A percentile compares a stretch with the other conserved stretches of the same genome.
Evolutionary conservation across 1,140 invertebrate genomes (phyloP).

Genomic region (Bombus consobrinus): DNA sequence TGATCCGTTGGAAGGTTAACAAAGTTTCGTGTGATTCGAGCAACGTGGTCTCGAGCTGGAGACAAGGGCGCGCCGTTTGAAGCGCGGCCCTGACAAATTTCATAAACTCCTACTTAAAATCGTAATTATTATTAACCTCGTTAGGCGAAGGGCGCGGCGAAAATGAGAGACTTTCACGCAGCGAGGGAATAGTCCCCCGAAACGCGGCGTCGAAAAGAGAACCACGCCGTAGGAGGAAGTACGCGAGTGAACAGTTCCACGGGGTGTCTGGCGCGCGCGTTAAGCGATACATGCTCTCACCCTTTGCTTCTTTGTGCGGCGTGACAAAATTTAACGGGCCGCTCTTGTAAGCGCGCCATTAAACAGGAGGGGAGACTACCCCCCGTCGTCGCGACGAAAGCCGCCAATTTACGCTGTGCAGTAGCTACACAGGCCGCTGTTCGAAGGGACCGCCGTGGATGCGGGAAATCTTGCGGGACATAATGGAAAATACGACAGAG

Average conservation of each 20-base stretch:
- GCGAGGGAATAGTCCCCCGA: background rate
- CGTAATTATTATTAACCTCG: conserved; percentile 63
- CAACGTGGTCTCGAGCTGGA: background rate
- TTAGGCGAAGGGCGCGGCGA: conserved; percentile 30
- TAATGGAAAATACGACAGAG: conserved; percentile 64
- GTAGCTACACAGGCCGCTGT: background rate
- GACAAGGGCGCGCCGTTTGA: background rate
- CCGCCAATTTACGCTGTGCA: conserved; percentile 61
- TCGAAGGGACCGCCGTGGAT: conserved; percentile 44
- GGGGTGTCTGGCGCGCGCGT: conserved; percentile 40
- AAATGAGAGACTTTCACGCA: conserved; percentile 43
- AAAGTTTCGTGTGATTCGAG: background rate
- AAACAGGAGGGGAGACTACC: conserved; percentile 33
- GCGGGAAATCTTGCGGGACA: conserved; percentile 64
- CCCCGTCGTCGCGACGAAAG: conserved; percentile 60
- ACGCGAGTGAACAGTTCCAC: conserved; percentile 27
- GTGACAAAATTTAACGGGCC: conserved; percentile 68
- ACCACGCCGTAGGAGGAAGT: background rate
- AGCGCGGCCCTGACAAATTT: conserved; percentile 24
- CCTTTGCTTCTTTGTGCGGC: conserved; percentile 63
- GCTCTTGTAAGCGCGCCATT: conserved; percentile 66
- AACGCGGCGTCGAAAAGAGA: conserved; percentile 6
- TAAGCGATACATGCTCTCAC: conserved; percentile 62
- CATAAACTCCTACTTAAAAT: conserved; percentile 46
- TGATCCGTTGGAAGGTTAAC: background rate